phyloP scores from a whole-genome alignment of 1,140 invertebrate species.

The Drosophila kurseongensis region DNA sequence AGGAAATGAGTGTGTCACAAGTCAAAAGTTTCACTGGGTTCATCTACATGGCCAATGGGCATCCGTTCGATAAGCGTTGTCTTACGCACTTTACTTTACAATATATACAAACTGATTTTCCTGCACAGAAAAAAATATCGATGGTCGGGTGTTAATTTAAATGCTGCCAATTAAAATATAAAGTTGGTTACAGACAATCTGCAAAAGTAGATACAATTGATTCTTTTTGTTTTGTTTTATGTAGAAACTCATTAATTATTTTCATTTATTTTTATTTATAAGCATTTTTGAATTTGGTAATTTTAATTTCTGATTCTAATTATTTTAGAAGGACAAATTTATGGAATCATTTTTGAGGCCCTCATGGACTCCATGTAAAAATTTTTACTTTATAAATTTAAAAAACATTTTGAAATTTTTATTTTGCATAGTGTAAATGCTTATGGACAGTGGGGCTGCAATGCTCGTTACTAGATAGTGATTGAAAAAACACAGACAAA shows the following conservation, averaged over 20 bases:
- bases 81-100: constrained; percentile 18
- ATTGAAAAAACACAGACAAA: constrained; percentile 34
- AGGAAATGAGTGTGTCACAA: constrained; percentile 46
- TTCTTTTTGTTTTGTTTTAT: no score
- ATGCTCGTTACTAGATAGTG: constrained; percentile 44
- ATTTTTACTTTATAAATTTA: no score
- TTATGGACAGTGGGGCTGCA: constrained; percentile 12
- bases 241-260: background rate
- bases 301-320: no score
- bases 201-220: no score
- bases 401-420: no score
- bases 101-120: constrained; percentile 15
- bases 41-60: constrained; percentile 36
- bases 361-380: no score
- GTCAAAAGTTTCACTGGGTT: constrained; percentile 32
- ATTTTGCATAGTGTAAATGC: background rate
- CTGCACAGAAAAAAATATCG: constrained; percentile 15
- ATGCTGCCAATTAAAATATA: no score
- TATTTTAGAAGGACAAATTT: background rate
- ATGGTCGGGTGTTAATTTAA: no score
- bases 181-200: no score
- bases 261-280: no score
- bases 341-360: background rate
- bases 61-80: constrained; percentile 30
- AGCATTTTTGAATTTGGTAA: no score